A percentile compares a stretch with the other conserved stretches of the same genome.
Evolutionary conservation across 2,888 invertebrate species (phyloP).

Genomic region (Microplitis deprimator): DNA sequence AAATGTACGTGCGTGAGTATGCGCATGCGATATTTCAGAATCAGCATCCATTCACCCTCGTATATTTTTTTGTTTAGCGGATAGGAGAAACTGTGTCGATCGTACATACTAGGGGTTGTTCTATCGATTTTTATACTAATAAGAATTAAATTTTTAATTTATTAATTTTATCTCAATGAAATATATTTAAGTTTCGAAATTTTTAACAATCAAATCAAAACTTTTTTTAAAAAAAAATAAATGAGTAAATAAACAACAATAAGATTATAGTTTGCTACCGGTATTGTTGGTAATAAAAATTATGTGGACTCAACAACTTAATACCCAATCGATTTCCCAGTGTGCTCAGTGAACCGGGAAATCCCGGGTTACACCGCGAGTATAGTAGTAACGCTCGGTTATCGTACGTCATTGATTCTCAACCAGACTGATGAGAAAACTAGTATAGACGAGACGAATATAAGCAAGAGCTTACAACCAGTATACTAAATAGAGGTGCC

Average conservation of each 20-base stretch:
- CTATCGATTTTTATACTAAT: constrained; percentile 4
- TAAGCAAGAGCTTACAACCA: neutral
- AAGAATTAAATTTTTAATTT: neutral
- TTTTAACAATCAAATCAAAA: too few species aligned
- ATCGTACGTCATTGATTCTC: constrained; percentile 27
- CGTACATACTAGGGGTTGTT: neutral
- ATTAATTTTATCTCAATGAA: too few species aligned
- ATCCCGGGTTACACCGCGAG: constrained; percentile 18
- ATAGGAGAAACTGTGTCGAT: constrained; percentile 17
- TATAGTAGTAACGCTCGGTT: constrained; percentile 25
- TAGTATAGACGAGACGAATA: neutral
- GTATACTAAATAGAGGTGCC: neutral
- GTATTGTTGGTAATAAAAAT: neutral
- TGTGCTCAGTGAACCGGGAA: constrained; percentile 15
- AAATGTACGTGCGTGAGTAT: constrained; percentile 29
- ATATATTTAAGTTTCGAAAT: too few species aligned
- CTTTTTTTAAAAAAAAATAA: neutral
- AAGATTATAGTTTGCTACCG: neutral
- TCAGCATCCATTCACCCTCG: constrained; percentile 36
- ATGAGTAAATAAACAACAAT: constrained; percentile 8
- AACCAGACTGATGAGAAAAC: constrained; percentile 4
- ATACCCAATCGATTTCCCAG: constrained; percentile 20
- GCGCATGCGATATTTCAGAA: constrained; percentile 4
- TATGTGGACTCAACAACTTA: neutral
- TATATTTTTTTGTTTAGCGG: constrained; percentile 24